Percentiles rank a stretch among this genome's conserved stretches.
phyloP scores from a whole-genome alignment of 2,888 invertebrate genomes.

The Conops quadrifasciatus region DNA sequence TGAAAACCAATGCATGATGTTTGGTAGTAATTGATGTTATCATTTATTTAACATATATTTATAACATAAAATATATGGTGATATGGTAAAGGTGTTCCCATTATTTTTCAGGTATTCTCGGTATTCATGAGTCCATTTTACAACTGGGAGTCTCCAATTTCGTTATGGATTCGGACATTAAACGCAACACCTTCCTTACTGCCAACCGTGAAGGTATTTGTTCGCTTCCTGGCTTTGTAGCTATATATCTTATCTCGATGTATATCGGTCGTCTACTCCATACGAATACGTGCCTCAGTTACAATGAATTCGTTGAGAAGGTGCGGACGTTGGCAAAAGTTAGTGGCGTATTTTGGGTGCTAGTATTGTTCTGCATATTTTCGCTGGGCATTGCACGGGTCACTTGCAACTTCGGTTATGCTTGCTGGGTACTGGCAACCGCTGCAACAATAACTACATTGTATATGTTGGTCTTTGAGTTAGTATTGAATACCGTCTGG shows the following conservation, averaged over 20 bases:
- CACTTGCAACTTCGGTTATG: slow-evolving; percentile 84
- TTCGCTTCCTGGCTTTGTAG: slow-evolving; percentile 85
- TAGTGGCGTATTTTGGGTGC: slow-evolving; percentile 63
- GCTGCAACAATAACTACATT: slow-evolving; percentile 72
- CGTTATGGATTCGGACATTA: slow-evolving; percentile 70
- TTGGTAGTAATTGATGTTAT: too few relatives aligned
- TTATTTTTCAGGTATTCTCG: slow-evolving; percentile 65
- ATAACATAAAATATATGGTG: too few relatives aligned
- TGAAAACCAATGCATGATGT: too few relatives aligned
- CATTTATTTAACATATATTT: too few relatives aligned
- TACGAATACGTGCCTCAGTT: slow-evolving; percentile 55
- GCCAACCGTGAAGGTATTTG: slow-evolving; percentile 93
- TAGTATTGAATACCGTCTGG: slow-evolving; percentile 44
- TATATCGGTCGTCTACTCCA: slow-evolving; percentile 70
- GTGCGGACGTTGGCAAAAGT: slow-evolving; percentile 48
- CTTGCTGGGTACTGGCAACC: slow-evolving; percentile 77
- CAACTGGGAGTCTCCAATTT: slow-evolving; percentile 73
- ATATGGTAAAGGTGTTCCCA: too few relatives aligned
- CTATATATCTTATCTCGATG: slow-evolving; percentile 81
- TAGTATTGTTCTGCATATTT: slow-evolving; percentile 66
- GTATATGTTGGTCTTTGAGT: slow-evolving; percentile 69
- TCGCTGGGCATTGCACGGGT: slow-evolving; percentile 77
- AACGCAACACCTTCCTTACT: slow-evolving; percentile 72
- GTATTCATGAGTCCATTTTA: slow-evolving; percentile 74
- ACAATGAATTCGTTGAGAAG: slow-evolving; percentile 50